Evolutionary conservation across 2,888 invertebrate genomes (phyloP).

Genomic region (Galeruca laticollis): DNA sequence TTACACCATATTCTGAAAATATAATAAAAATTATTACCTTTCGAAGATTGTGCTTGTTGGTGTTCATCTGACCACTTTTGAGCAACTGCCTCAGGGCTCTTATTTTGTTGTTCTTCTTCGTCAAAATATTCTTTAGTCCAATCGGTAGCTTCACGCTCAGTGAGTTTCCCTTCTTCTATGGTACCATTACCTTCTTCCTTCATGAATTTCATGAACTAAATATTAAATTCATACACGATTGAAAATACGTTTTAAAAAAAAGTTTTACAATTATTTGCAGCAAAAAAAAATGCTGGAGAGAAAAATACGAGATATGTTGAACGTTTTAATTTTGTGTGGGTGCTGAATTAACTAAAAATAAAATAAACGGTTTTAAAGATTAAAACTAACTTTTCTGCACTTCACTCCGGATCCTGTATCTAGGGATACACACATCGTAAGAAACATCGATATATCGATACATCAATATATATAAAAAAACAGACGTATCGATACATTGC

Average conservation of each 20-base stretch:
- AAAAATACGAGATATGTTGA: not conserved
- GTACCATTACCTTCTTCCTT: constrained; percentile 77
- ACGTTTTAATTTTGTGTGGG: not conserved
- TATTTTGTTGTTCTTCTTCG: constrained; percentile 55
- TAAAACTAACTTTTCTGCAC: no score
- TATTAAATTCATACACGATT: constrained; percentile 15
- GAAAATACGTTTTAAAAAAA: constrained; percentile 19
- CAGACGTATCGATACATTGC: no score
- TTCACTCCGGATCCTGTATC: no score
- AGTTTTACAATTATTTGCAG: not conserved
- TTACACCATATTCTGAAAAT: no score
- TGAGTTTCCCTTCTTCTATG: constrained; percentile 68
- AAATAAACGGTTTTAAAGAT: no score
- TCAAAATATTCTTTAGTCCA: constrained; percentile 68
- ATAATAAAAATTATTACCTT: constrained; percentile 46
- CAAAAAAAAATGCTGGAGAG: not conserved
- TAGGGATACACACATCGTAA: no score
- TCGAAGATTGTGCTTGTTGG: constrained; percentile 46
- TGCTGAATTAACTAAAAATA: no score
- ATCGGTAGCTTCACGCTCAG: constrained; percentile 64
- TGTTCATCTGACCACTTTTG: constrained; percentile 64
- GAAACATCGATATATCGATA: no score
- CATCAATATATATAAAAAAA: no score
- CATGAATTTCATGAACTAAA: constrained; percentile 87
- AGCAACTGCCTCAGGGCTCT: constrained; percentile 43